Percentiles rank a stretch among this genome's conserved stretches.
Evolutionary conservation across 2,888 invertebrate genomes (phyloP).

Genomic region (Hyposoter dolosus): DNA sequence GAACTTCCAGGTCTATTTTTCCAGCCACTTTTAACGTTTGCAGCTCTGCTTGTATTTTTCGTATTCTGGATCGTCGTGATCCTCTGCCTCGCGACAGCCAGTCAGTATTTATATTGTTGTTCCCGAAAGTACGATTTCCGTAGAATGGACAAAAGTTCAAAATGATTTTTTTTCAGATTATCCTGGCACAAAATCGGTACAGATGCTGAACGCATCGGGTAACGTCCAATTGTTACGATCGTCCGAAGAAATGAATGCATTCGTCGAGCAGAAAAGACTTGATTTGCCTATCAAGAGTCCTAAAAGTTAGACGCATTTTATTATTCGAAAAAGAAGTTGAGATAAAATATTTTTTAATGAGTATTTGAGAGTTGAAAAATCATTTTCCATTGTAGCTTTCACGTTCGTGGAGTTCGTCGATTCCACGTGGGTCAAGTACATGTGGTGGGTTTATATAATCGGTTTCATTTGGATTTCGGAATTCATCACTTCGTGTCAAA

Average conservation of each 20-base stretch:
- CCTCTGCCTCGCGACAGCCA: conserved; percentile 94
- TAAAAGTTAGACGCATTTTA: conserved; percentile 76
- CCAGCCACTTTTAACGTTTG: conserved; percentile 94
- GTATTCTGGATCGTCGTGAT: conserved; percentile 95
- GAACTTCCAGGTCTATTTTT: conserved; percentile 94
- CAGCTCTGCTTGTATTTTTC: conserved; percentile 91
- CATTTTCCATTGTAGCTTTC: conserved; percentile 85
- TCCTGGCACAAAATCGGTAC: conserved; percentile 81
- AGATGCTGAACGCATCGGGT: conserved; percentile 68
- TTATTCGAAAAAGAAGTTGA: neutral
- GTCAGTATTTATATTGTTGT: conserved; percentile 86
- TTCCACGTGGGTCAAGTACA: conserved; percentile 93
- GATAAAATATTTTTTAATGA: neutral
- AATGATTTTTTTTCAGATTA: conserved; percentile 77
- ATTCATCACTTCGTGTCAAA: conserved; percentile 97
- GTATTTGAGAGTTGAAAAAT: conserved; percentile 15
- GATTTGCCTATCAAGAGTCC: conserved; percentile 77
- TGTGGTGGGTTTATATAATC: conserved; percentile 95
- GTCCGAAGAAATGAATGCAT: conserved; percentile 70
- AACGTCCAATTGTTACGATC: conserved; percentile 73
- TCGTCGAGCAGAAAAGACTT: conserved; percentile 73
- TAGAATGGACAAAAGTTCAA: neutral
- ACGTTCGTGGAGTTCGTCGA: conserved; percentile 90
- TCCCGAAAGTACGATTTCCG: neutral
- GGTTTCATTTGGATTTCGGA: conserved; percentile 97